Conservation (phyloP, 2,113 vertebrate genomes). For the Piprites chloris region DNA sequence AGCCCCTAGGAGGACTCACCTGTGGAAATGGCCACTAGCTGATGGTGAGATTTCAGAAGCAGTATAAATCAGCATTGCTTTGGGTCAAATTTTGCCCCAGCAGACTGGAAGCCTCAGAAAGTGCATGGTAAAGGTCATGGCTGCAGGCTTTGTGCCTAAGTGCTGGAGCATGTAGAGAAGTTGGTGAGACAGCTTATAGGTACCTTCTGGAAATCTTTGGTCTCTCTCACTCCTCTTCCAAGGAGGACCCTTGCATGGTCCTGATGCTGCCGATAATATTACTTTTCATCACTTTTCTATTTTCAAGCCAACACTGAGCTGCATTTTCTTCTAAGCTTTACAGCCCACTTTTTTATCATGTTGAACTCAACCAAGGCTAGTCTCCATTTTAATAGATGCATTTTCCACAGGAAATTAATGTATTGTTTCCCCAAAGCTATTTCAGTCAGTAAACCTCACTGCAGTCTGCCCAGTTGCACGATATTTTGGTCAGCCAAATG, state of each 20-base stretch:
- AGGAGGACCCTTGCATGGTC: not conserved
- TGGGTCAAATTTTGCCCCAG: not conserved
- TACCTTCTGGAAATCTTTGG: not conserved
- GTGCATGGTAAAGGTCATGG: not conserved
- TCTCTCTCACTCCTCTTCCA: not conserved
- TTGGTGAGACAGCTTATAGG: not conserved
- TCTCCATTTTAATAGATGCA: slow-evolving; percentile 50
- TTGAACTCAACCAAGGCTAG: not conserved
- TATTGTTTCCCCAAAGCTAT: slow-evolving; percentile 64
- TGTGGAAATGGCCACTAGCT: not conserved
- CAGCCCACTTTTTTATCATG: not conserved
- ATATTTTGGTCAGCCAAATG: not conserved
- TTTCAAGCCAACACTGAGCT: not conserved
- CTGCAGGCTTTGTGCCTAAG: not conserved
- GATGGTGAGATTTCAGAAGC: not conserved
- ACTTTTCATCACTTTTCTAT: not conserved
- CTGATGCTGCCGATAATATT: not conserved
- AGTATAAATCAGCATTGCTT: not conserved
- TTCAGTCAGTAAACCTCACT: slow-evolving; percentile 30
- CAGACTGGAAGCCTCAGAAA: not conserved
- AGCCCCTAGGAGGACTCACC: not conserved
- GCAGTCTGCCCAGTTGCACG: slow-evolving; percentile 32
- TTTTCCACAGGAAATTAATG: slow-evolving; percentile 70
- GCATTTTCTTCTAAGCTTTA: not conserved
- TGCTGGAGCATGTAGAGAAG: accelerated